Conservation (phyloP, 2,888 invertebrate species). For the Eilema depressum region DNA sequence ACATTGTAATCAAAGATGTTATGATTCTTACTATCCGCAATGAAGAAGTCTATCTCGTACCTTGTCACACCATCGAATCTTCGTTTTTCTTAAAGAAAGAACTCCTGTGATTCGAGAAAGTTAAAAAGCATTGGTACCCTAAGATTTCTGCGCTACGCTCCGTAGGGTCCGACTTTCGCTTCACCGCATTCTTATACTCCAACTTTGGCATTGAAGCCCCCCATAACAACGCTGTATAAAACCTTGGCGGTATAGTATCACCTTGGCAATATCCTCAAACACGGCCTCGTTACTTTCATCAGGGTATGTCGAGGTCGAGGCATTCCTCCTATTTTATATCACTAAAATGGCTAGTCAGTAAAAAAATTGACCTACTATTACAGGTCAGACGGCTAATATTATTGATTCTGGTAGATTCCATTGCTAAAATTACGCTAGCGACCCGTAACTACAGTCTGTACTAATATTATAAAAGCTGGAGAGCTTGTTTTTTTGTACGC, state of each 20-base stretch:
- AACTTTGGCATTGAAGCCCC: neutral
- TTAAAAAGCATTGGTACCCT: neutral
- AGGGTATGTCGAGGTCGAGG: neutral
- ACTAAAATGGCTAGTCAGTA: no score
- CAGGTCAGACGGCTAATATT: neutral
- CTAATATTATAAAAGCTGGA: no score
- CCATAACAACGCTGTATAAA: neutral
- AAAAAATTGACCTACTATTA: neutral
- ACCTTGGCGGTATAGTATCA: neutral
- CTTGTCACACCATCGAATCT: neutral
- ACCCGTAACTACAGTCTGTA: neutral
- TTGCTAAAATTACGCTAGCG: neutral
- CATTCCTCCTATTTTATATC: neutral
- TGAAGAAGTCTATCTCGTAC: neutral
- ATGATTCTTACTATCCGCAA: neutral
- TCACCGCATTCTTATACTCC: neutral
- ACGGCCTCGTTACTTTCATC: neutral
- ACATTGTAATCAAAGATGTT: no score
- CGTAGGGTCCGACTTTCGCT: neutral
- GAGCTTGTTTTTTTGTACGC: no score
- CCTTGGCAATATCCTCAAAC: neutral
- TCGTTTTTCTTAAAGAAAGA: no score
- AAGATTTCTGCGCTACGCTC: neutral
- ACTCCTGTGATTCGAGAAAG: neutral
- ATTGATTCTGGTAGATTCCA: conserved; percentile 2